Conservation (phyloP, 2,797 vertebrate species). For the Hoplostethus atlanticus region DNA sequence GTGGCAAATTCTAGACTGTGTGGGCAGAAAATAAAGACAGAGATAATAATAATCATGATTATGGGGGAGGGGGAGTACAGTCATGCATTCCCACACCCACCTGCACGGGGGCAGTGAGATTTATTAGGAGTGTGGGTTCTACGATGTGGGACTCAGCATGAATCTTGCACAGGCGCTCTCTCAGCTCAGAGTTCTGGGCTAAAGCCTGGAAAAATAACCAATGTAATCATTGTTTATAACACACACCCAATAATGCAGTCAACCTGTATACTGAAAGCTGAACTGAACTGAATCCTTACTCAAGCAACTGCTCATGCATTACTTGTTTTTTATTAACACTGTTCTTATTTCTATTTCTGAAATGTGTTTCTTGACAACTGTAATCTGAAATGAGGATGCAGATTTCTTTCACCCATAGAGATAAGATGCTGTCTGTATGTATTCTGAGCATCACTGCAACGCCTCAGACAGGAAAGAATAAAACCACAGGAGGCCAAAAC, state of each 20-base stretch:
- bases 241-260: slow-evolving; percentile 40
- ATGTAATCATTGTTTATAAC: slow-evolving; percentile 52
- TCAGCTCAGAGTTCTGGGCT: slow-evolving; percentile 96
- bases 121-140: slow-evolving; percentile 88
- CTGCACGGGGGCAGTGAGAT: slow-evolving; percentile 91
- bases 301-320: background rate
- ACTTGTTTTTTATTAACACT: background rate
- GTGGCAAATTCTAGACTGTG: slow-evolving; percentile 47
- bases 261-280: background rate
- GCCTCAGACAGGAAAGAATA: slow-evolving; percentile 14
- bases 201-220: slow-evolving; percentile 90
- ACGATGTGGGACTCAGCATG: slow-evolving; percentile 93
- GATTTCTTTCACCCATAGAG: background rate
- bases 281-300: background rate
- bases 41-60: slow-evolving; percentile 49
- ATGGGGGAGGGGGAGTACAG: slow-evolving; percentile 32
- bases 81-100: slow-evolving; percentile 87
- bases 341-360: background rate
- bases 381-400: background rate
- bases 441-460: background rate
- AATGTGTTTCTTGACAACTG: background rate
- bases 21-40: slow-evolving; percentile 56
- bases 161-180: slow-evolving; percentile 96
- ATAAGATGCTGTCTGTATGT: background rate
- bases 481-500: background rate